A percentile compares a stretch with the other conserved stretches of the same genome.
These are phyloP conservation scores for Ditylenchus weischeri DNA, from an alignment of 2,888 invertebrate species.

Conservation along the genomic window DNA sequence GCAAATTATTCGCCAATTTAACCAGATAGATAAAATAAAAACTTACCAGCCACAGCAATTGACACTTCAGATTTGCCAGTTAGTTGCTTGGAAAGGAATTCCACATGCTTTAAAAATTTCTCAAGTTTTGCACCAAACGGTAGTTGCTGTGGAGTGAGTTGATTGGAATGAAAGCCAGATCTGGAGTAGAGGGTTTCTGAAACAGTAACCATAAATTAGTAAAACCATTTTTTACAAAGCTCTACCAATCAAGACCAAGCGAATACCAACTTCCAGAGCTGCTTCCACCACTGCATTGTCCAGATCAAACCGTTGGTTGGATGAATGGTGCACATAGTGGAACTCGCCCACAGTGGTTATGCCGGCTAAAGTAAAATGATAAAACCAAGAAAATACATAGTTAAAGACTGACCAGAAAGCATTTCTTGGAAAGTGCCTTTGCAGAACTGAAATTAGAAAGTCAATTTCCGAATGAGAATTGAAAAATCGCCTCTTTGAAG, in stretches of 20 bases:
- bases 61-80: conserved; percentile 11
- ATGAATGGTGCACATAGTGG: conserved; percentile 55
- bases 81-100: conserved; percentile 26
- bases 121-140: conserved; percentile 42
- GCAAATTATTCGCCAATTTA: not conserved
- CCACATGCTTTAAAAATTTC: conserved; percentile 41
- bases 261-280: conserved; percentile 50
- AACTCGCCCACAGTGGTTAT: conserved; percentile 58
- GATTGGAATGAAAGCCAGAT: conserved; percentile 42
- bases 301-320: conserved; percentile 39
- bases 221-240: not conserved
- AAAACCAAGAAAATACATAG: too few relatives aligned
- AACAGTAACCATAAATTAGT: not conserved
- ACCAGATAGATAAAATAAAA: not conserved
- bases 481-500: conserved; percentile 41
- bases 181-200: conserved; percentile 52
- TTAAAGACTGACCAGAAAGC: conserved; percentile 28
- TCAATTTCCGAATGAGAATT: not conserved
- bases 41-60: conserved; percentile 37
- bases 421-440: conserved; percentile 53
- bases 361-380: conserved; percentile 44
- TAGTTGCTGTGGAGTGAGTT: conserved; percentile 35
- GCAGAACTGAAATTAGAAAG: conserved; percentile 42
- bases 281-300: conserved; percentile 52
- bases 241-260: conserved; percentile 43